Evolutionary conservation across 2,797 vertebrate genomes (phyloP).

Genomic region (Rhinophrynus dorsalis): DNA sequence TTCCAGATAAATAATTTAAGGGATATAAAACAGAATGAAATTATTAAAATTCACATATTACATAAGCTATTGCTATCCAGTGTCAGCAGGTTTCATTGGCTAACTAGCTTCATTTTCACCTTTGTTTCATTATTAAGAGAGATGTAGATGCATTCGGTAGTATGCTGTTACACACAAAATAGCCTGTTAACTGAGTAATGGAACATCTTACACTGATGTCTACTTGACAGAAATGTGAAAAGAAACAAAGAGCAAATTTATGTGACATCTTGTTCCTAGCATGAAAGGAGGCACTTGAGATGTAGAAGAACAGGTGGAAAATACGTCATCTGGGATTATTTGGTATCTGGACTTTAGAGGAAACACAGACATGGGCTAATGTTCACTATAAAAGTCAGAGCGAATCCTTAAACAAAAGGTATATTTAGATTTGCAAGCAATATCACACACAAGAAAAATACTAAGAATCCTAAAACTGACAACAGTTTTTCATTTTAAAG

Average conservation of each 20-base stretch:
- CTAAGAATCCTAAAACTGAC: too few species aligned
- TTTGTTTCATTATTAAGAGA: not conserved
- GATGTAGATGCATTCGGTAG: not conserved
- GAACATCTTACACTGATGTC: not conserved
- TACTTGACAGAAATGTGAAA: slow-evolving; percentile 12
- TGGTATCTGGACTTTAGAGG: not conserved
- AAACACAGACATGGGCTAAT: not conserved
- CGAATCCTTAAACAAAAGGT: not conserved
- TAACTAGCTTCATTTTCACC: too few species aligned
- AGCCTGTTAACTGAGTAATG: not conserved
- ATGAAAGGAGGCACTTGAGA: slow-evolving; percentile 16
- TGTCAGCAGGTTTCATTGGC: not conserved
- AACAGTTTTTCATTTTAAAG: too few species aligned
- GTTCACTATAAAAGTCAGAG: not conserved
- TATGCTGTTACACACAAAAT: not conserved
- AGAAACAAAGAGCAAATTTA: not conserved
- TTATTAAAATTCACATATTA: not conserved
- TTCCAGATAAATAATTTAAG: not conserved
- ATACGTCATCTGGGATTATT: not conserved
- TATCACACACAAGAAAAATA: too few species aligned
- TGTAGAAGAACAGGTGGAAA: not conserved
- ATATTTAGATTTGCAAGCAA: not conserved
- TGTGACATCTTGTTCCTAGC: not conserved
- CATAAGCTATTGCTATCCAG: too few species aligned
- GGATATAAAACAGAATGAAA: not conserved